phyloP scores from a whole-genome alignment of 2,888 invertebrate species.

The Nemotelus nigrinus region DNA sequence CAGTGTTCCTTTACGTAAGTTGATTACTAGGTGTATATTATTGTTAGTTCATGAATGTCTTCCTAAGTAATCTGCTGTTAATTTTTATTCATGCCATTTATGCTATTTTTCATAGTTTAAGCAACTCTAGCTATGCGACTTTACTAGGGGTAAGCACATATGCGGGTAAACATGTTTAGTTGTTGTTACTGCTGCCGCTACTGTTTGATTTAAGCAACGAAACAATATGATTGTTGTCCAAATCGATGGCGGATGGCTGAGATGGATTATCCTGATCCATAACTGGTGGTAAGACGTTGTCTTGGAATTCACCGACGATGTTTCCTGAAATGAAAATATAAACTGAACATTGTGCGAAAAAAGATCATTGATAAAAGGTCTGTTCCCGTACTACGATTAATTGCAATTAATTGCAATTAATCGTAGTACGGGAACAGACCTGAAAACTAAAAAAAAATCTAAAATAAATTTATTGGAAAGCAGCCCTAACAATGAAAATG shows the following conservation, averaged over 20 bases:
- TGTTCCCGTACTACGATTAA: no score
- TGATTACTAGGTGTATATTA: neutral
- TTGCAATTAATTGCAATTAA: no score
- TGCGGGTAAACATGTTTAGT: slow-evolving; percentile 28
- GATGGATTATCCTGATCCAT: slow-evolving; percentile 70
- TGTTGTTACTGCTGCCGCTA: slow-evolving; percentile 48
- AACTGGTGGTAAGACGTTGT: slow-evolving; percentile 80
- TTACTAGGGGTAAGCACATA: neutral
- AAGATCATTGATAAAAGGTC: neutral
- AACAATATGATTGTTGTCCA: slow-evolving; percentile 51
- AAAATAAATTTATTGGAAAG: no score
- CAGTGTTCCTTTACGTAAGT: no score
- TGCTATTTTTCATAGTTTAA: slow-evolving; percentile 2
- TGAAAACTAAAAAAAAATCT: slow-evolving; percentile 58
- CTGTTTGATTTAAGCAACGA: slow-evolving; percentile 50
- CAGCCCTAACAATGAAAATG: no score
- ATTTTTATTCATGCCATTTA: slow-evolving; percentile 10
- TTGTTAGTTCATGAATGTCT: slow-evolving; percentile 14
- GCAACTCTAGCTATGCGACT: slow-evolving; percentile 34
- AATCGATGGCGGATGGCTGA: slow-evolving; percentile 55
- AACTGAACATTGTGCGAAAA: neutral
- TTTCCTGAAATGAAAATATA: slow-evolving; percentile 69
- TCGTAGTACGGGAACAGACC: no score
- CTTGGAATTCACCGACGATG: slow-evolving; percentile 75
- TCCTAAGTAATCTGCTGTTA: neutral